A percentile compares a stretch with the other conserved stretches of the same genome.
These are phyloP conservation scores for Oncorhynchus masou DNA, from an alignment of 2,113 vertebrate species.

Conservation along the genomic window DNA sequence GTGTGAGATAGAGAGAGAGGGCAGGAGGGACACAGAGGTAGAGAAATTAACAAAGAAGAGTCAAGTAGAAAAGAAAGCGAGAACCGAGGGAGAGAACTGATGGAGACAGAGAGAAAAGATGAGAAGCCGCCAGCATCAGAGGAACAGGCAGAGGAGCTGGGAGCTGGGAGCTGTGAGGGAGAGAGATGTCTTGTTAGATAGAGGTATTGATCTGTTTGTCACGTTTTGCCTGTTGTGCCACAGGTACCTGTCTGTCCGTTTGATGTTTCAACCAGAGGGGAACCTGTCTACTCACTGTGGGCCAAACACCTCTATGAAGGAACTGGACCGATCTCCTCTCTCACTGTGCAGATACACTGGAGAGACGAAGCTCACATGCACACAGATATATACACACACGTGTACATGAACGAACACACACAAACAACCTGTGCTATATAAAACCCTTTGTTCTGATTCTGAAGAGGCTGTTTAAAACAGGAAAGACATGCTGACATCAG, in stretches of 20 bases:
- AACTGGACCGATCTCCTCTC: not conserved
- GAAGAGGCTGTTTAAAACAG: too few species aligned
- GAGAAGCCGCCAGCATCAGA: too few species aligned
- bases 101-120: not conserved
- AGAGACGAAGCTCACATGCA: not conserved
- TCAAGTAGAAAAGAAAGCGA: too few species aligned
- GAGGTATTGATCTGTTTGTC: constrained; percentile 34
- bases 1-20: too few species aligned
- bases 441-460: not conserved
- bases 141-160: too few species aligned
- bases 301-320: not conserved
- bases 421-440: not conserved
- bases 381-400: too few species aligned
- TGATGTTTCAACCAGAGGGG: constrained; percentile 10
- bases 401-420: not conserved
- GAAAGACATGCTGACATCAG: too few species aligned
- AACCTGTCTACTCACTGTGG: not conserved
- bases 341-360: not conserved
- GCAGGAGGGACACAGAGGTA: too few species aligned
- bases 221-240: not conserved
- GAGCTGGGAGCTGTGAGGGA: not conserved
- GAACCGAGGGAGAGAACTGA: too few species aligned
- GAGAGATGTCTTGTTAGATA: not conserved
- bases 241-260: not conserved
- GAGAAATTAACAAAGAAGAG: too few species aligned